Percentiles rank a stretch among this genome's conserved stretches.
These are phyloP conservation scores for Andrena camellia DNA, from an alignment of 2,888 invertebrate species.

Conservation along the genomic window DNA sequence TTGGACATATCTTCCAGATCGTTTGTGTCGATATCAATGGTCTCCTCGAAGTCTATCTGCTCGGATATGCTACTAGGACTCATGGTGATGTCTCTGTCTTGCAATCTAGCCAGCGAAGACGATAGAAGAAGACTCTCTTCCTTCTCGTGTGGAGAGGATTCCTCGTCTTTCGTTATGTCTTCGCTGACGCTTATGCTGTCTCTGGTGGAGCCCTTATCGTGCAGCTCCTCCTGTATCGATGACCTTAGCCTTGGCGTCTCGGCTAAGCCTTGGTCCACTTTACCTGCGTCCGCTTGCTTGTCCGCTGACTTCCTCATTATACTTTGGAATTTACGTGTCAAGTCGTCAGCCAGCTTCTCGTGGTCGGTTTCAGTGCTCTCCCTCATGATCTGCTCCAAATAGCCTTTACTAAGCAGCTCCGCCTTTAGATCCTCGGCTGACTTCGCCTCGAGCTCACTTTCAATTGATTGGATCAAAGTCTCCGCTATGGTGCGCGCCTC, in stretches of 20 bases:
- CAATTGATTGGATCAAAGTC: constrained; percentile 79
- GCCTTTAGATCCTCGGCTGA: constrained; percentile 64
- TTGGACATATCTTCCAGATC: constrained; percentile 70
- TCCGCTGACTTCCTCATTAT: constrained; percentile 74
- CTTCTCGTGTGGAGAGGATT: constrained; percentile 76
- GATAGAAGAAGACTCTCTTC: constrained; percentile 77
- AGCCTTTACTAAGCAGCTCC: constrained; percentile 55
- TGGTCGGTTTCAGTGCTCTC: constrained; percentile 68
- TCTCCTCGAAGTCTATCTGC: constrained; percentile 79
- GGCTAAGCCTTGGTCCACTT: neutral
- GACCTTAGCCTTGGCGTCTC: constrained; percentile 30
- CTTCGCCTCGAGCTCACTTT: constrained; percentile 77
- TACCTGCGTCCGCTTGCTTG: constrained; percentile 20
- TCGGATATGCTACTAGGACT: constrained; percentile 83
- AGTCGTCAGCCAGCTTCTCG: constrained; percentile 79
- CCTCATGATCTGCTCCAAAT: constrained; percentile 63
- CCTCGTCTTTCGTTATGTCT: constrained; percentile 81
- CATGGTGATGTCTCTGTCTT: constrained; percentile 79
- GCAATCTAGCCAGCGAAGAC: constrained; percentile 72
- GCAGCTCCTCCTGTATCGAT: constrained; percentile 66
- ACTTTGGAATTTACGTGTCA: constrained; percentile 79
- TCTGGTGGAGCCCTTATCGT: constrained; percentile 73
- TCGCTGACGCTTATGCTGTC: constrained; percentile 80
- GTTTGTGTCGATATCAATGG: constrained; percentile 71
- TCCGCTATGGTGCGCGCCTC: constrained; percentile 79